These are phyloP conservation scores for Argopecten irradians DNA, from an alignment of 1,140 invertebrate genomes.

Conservation along the genomic window DNA sequence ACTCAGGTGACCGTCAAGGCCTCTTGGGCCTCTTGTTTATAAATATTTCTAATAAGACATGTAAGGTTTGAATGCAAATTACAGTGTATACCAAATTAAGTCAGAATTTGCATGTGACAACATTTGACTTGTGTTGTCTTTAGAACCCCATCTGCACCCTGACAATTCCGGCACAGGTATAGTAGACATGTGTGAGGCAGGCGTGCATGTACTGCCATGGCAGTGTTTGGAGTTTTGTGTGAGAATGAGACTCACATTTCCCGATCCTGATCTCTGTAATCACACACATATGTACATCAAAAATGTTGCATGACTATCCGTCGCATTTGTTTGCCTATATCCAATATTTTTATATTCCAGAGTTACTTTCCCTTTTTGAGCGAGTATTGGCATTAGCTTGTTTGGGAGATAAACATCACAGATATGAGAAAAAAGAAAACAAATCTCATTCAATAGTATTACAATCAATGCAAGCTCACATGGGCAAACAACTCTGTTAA, in stretches of 20 bases:
- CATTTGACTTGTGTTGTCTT: not conserved
- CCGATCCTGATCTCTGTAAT: not conserved
- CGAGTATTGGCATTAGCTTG: too few species aligned
- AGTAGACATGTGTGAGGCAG: not conserved
- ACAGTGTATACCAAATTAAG: not conserved
- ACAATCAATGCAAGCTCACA: too few species aligned
- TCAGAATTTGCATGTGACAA: not conserved
- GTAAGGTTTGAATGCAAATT: not conserved
- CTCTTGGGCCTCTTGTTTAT: too few species aligned
- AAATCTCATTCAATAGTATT: too few species aligned
- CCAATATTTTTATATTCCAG: not conserved
- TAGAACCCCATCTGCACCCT: constrained; percentile 9
- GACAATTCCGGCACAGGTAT: constrained; percentile 4
- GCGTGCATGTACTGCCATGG: not conserved
- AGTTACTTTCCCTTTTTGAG: too few species aligned
- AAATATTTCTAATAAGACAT: too few species aligned
- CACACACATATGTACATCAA: not conserved
- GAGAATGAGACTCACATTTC: not conserved
- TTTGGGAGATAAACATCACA: too few species aligned
- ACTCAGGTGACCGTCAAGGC: too few species aligned
- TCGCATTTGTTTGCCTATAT: not conserved
- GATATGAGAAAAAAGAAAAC: too few species aligned
- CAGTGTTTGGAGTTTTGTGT: constrained; percentile 21
- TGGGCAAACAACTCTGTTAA: too few species aligned
- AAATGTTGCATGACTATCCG: not conserved